Evolutionary conservation across 1,140 invertebrate genomes (phyloP).

Genomic region (Portunus trituberculatus): DNA sequence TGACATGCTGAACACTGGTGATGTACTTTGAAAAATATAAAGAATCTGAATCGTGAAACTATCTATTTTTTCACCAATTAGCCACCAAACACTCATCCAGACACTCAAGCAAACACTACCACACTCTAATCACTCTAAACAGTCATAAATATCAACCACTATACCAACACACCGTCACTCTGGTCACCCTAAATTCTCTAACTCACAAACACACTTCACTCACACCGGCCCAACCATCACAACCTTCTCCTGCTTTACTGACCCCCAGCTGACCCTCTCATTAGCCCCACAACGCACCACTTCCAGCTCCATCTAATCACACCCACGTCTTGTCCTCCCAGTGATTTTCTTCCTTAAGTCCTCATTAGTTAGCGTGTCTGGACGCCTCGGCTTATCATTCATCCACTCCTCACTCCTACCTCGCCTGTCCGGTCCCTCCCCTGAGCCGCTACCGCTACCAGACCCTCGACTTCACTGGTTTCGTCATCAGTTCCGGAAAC

Average conservation of each 20-base stretch:
- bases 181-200: background rate
- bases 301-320: background rate
- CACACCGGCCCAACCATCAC: no score
- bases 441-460: background rate
- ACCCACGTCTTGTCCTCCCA: background rate
- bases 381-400: background rate
- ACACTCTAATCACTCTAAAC: no score
- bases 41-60: no score
- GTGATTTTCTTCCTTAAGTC: background rate
- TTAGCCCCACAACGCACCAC: no score
- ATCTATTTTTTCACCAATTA: no score
- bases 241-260: no score
- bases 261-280: no score
- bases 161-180: background rate
- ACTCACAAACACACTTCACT: background rate
- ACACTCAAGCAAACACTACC: no score
- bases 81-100: no score
- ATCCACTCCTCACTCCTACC: background rate
- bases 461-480: background rate
- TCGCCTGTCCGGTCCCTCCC: background rate
- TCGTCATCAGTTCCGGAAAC: slow-evolving; percentile 10
- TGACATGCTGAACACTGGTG: no score
- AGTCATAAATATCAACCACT: no score
- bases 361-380: background rate
- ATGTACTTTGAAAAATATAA: no score